A percentile compares a stretch with the other conserved stretches of the same genome.
phyloP scores from a whole-genome alignment of 2,888 invertebrate genomes.

The Cremastinae sp. region DNA sequence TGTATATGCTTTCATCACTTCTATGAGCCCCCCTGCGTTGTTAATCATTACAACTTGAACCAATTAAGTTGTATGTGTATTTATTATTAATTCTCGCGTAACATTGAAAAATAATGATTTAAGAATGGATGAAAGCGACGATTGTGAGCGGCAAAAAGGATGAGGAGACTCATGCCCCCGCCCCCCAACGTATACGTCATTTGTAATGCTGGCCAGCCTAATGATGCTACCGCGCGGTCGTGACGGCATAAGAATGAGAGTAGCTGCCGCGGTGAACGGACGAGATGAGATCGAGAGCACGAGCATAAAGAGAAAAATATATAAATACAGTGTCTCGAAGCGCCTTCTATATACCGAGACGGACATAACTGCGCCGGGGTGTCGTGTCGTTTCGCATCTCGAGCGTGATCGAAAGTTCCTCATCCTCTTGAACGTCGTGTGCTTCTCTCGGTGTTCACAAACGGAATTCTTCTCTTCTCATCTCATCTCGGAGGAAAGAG shows the following conservation, averaged over 20 bases:
- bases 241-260: constrained; percentile 71
- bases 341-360: constrained; percentile 46
- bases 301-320: constrained; percentile 10
- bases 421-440: neutral
- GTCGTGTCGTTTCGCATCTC: constrained; percentile 54
- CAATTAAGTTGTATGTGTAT: constrained; percentile 19
- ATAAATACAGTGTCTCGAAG: constrained; percentile 13
- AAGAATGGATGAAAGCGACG: too few species aligned
- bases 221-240: constrained; percentile 74
- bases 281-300: constrained; percentile 43
- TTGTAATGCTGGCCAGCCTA: constrained; percentile 72
- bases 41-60: constrained; percentile 9
- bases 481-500: too few species aligned
- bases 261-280: constrained; percentile 60
- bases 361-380: constrained; percentile 46
- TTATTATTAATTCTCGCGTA: constrained; percentile 9
- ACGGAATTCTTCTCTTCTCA: too few species aligned
- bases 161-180: constrained; percentile 61
- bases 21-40: too few species aligned
- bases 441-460: constrained; percentile 11
- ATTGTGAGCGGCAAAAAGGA: constrained; percentile 12
- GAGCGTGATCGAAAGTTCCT: constrained; percentile 51
- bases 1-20: too few species aligned
- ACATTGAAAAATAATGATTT: neutral
- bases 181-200: too few species aligned